Evolutionary conservation across 2,888 invertebrate species (phyloP), one percentile per base, ranked within the genome.

Genomic region (Eurois occulta): DNA sequence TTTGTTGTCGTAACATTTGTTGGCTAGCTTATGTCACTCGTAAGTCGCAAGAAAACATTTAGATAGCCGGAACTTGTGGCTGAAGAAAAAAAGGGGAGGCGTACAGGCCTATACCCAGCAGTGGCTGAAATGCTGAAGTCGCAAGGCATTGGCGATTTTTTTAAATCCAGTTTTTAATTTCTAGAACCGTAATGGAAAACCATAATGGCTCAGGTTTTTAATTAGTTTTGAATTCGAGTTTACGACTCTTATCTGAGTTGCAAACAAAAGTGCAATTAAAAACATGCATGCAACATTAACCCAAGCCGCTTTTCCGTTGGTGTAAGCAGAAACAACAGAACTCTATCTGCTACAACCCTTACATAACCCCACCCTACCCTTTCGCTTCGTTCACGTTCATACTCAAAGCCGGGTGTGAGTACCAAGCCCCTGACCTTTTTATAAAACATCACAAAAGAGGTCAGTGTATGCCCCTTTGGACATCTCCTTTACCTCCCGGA

Each of bases 221-320:
- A 81, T 81, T 81, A 21, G 65, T 60, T 60, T 46, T 24, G 55
- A 52, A 13, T 28, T 28, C n/a, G n/a, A n/a, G 5, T 55, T 75
- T 62, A 66, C 28, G n/a, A 32, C 38, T 70, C 62, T 76, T 82
- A 70, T 70, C 82, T 60, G 21, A 16, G 28, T 5, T 55, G n/a
- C 24, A 62, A 41, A 32, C 28, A 38, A 21, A 35, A 58, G 16
- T 58, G 58, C 28, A 28, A 16, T 7, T 28, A 11, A 4, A n/a
- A n/a, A 55, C 13, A 11, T 55, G 55, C n/a, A n/a, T n/a, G 5
- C 55, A 55, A 55, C 13, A n/a, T 55, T n/a, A 55, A 13, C 11
- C 13, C 13, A 4, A 24, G 11, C 4, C 11, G 4, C 4, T n/a
- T 16, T 58, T 58, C 7, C 28, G 28, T 16, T 16, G 28, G 58